Evolutionary conservation across 2,888 invertebrate species (phyloP).

Genomic region (Macaria notata): DNA sequence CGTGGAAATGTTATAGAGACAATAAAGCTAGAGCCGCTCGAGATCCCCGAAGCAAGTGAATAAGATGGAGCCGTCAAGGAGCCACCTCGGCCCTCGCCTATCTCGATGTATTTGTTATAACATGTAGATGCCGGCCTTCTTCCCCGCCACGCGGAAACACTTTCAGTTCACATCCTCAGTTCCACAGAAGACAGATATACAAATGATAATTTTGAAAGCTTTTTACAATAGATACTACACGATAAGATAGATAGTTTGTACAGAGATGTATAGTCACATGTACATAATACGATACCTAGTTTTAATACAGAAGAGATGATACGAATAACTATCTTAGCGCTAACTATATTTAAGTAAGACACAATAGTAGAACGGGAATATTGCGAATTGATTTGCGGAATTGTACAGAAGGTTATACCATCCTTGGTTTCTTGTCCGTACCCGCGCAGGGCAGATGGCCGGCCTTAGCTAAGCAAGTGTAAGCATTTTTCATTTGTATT

Average conservation of each 20-base stretch:
- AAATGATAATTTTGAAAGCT: conserved; percentile 59
- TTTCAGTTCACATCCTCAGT: conserved; percentile 74
- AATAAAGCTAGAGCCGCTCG: neutral
- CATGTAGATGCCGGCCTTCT: conserved; percentile 73
- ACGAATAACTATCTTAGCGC: conserved; percentile 76
- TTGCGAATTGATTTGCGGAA: conserved; percentile 73
- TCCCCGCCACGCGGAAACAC: conserved; percentile 61
- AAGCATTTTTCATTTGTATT: conserved; percentile 79
- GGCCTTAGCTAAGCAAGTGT: conserved; percentile 79
- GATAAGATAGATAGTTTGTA: conserved; percentile 76
- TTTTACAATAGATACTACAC: conserved; percentile 66
- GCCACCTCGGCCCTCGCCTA: conserved; percentile 51
- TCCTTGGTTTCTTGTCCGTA: conserved; percentile 64
- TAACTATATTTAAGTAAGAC: conserved; percentile 73
- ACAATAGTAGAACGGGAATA: conserved; percentile 68
- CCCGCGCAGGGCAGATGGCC: conserved; percentile 67
- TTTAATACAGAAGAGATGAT: conserved; percentile 74
- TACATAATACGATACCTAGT: conserved; percentile 73
- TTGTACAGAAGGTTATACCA: conserved; percentile 68
- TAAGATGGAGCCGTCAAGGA: conserved; percentile 31
- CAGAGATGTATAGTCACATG: conserved; percentile 74
- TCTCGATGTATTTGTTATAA: conserved; percentile 81
- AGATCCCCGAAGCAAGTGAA: neutral
- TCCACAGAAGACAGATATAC: conserved; percentile 57
- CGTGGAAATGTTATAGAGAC: neutral